phyloP scores from a whole-genome alignment of 2,888 invertebrate species.

The Ellobium chinense region DNA sequence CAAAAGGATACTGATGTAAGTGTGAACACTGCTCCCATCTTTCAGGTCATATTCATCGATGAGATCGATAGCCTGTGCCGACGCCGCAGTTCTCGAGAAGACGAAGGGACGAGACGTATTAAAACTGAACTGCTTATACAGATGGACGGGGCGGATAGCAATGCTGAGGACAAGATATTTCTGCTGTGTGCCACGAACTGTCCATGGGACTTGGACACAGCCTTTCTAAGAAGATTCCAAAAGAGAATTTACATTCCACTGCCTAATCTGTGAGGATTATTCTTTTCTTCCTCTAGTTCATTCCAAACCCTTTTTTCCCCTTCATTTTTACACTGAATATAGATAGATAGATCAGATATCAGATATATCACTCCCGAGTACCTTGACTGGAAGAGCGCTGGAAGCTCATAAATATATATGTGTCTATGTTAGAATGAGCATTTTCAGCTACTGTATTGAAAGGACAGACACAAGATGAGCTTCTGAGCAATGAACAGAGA shows the following conservation, averaged over 20 bases:
- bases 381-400: too few species aligned
- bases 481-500: too few species aligned
- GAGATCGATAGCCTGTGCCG: constrained; percentile 83
- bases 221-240: constrained; percentile 82
- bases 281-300: too few species aligned
- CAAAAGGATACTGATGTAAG: too few species aligned
- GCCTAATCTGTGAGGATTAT: constrained; percentile 79
- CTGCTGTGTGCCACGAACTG: constrained; percentile 83
- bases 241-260: constrained; percentile 82
- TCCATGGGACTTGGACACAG: constrained; percentile 84
- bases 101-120: constrained; percentile 81
- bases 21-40: background rate
- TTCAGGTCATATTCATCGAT: constrained; percentile 82
- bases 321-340: too few species aligned
- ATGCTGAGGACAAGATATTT: constrained; percentile 72
- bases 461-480: too few species aligned
- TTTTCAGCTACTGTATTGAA: too few species aligned
- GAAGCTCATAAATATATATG: too few species aligned
- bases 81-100: constrained; percentile 80
- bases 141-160: constrained; percentile 79
- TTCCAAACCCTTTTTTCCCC: too few species aligned
- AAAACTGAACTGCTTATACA: constrained; percentile 83
- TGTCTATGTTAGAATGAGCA: too few species aligned
- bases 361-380: too few species aligned
- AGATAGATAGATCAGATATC: too few species aligned